Base-by-base conservation (phyloP, 2,113 vertebrate species). In the Actenoides lindsayi region DNA sequence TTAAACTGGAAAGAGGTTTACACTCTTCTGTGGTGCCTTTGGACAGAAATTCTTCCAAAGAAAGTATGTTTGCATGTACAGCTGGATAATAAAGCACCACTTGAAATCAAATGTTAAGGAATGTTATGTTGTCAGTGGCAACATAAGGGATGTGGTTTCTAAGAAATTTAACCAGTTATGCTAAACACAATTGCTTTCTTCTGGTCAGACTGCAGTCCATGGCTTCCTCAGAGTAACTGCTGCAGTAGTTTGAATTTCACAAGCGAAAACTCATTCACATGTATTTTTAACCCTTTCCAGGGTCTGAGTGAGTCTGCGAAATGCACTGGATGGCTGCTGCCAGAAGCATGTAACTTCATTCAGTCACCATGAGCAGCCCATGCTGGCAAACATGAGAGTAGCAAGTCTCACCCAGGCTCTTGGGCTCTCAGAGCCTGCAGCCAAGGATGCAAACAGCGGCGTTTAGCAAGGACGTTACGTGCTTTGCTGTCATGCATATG, bases 81-180 rank as follows among this genome's bases (percentile, higher is more conserved):
- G 68, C 84, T 87, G 92, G 59, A 62, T 90, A 89, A 87, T 89
- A 92, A 84, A 89, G 86, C 50, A 64, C 37, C 4, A 3, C 96
- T 93, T 76, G 81, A 97, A 96, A 94, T 96, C 44, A 93, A 94
- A 95, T 23, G 5, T 83, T 92, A 94, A 93, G 87, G 94, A 95
- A 94, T 94, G 92, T 95, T 96, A 89, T 48, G 94, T 94, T 95
- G 89, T 91, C 91, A 89, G 65, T 87, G 87, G 91, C 89, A 96
- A 96, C 95, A 91, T 31, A 79, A 92, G 94, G 94, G 91, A 96
- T 94, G 94, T 94, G 83, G 94, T 94, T 96, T 96, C 80, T 94
- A 69, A 23, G 57, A 93, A 94, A 93, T 94, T 93, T 94, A 96
- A 96, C 94, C 91, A 94, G 50, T 96, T 92, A 41, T 84, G 39